Conservation (phyloP, 2,888 invertebrate species). For the Clanis bilineata region DNA sequence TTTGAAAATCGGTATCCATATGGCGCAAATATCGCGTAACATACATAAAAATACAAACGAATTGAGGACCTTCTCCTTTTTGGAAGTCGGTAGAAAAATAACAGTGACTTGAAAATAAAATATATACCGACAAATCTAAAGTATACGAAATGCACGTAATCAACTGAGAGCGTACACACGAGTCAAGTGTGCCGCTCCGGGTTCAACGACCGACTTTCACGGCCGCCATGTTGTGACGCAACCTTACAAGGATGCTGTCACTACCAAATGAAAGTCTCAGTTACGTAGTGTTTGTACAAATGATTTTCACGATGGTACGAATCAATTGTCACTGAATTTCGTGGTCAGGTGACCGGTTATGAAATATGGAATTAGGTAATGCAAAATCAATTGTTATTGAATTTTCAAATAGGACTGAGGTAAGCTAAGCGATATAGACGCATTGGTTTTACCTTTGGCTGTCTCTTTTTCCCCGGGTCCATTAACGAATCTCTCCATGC, state of each 20-base stretch:
- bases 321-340: conserved; percentile 5
- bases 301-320: conserved; percentile 14
- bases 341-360: not conserved
- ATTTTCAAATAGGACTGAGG: not conserved
- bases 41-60: no score
- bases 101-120: not conserved
- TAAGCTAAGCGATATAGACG: no score
- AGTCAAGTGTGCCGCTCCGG: conserved; percentile 33
- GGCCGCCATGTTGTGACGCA: conserved; percentile 41
- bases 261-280: conserved; percentile 19
- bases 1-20: no score
- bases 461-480: no score
- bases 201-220: conserved; percentile 54
- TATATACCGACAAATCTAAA: not conserved
- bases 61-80: no score
- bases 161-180: not conserved
- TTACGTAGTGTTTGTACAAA: conserved; percentile 15
- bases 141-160: not conserved
- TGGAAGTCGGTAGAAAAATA: not conserved
- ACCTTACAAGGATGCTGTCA: conserved; percentile 31
- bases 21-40: no score
- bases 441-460: no score
- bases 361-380: not conserved
- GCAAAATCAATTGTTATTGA: not conserved
- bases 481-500: no score